Percentiles rank a stretch among this genome's conserved stretches.
These are phyloP conservation scores for Caenorhabditis brenneri DNA, from an alignment of 1,140 invertebrate species.

Conservation along the genomic window DNA sequence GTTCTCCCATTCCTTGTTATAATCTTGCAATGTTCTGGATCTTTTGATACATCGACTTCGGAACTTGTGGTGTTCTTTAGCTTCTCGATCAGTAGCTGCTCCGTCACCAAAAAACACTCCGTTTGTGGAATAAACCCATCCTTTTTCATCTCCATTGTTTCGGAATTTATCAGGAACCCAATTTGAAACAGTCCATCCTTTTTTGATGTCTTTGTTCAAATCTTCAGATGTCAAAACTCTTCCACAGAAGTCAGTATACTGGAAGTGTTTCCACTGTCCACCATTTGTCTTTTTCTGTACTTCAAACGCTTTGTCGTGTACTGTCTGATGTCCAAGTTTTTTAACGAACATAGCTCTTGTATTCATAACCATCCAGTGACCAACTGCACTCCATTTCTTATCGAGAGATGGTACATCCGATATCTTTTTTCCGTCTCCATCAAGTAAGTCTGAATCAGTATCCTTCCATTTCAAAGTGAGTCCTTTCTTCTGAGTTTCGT, in stretches of 20 bases:
- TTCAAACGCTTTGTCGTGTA: conserved; percentile 63
- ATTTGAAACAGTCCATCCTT: conserved; percentile 50
- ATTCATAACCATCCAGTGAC: conserved; percentile 13
- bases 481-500: conserved; percentile 23
- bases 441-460: neutral
- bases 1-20: conserved; percentile 55
- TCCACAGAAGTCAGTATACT: conserved; percentile 56
- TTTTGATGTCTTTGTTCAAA: conserved; percentile 48
- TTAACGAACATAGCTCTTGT: conserved; percentile 64
- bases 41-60: conserved; percentile 51
- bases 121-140: conserved; percentile 60
- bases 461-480: conserved; percentile 4
- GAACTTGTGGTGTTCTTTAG: conserved; percentile 17
- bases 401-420: neutral
- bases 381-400: neutral
- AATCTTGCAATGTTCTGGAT: neutral
- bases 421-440: neutral
- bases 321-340: conserved; percentile 53
- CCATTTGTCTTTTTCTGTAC: conserved; percentile 54
- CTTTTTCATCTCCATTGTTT: conserved; percentile 58
- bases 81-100: conserved; percentile 47
- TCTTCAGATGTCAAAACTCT: conserved; percentile 39
- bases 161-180: conserved; percentile 58
- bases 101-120: conserved; percentile 54
- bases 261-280: conserved; percentile 51